Evolutionary conservation across 2,797 vertebrate genomes (phyloP).

Genomic region (Phalanger gymnotis): DNA sequence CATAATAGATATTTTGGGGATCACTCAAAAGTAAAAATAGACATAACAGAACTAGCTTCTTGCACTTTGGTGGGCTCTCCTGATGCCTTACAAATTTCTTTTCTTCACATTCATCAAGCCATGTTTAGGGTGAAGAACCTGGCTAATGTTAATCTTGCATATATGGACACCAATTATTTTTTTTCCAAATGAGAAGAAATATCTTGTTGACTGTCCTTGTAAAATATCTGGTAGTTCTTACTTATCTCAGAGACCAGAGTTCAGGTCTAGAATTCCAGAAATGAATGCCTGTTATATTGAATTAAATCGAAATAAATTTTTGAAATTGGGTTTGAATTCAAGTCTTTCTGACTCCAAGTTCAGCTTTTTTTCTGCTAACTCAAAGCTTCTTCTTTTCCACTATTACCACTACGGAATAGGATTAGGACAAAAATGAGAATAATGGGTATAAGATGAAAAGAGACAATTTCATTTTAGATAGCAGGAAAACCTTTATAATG

Average conservation of each 20-base stretch:
- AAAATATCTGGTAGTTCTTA: not conserved
- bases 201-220: not conserved
- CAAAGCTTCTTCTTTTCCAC: not conserved
- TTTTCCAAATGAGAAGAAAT: not conserved
- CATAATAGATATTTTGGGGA: accelerated
- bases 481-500: not conserved
- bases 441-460: not conserved
- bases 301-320: not conserved
- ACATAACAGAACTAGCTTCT: accelerated
- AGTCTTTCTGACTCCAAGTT: not conserved
- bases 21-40: not conserved
- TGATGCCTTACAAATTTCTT: not conserved
- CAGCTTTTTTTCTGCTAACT: not conserved
- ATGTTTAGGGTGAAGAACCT: not conserved
- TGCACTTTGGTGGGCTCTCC: not conserved
- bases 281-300: not conserved
- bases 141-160: not conserved
- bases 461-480: not conserved
- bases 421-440: not conserved
- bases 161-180: accelerated
- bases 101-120: not conserved
- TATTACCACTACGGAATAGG: not conserved
- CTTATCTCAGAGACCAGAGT: not conserved
- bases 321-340: not conserved
- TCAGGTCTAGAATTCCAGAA: not conserved